phyloP scores from a whole-genome alignment of 2,113 vertebrate genomes.

The Lepisosteus oculatus region DNA sequence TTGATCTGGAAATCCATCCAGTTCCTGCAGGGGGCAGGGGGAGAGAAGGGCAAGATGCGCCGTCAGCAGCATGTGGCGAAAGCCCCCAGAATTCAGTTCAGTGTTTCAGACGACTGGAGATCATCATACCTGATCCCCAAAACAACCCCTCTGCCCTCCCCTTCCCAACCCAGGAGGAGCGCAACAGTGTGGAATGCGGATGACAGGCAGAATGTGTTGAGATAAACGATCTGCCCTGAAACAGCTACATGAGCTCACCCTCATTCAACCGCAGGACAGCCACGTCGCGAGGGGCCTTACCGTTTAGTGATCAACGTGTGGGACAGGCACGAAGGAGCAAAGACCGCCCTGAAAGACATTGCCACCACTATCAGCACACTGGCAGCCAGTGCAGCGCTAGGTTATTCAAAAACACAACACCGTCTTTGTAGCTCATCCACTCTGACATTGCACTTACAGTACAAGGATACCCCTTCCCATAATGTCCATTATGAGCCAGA shows the following conservation, averaged over 20 bases:
- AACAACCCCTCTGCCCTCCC: too few relatives aligned
- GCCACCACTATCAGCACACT: background rate
- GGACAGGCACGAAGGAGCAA: constrained; percentile 76
- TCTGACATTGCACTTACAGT: too few relatives aligned
- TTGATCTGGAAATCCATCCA: constrained; percentile 73
- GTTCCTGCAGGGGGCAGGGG: constrained; percentile 49
- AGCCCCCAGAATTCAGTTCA: too few relatives aligned
- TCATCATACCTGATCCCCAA: too few relatives aligned
- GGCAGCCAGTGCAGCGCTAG: too few relatives aligned
- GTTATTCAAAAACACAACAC: too few relatives aligned
- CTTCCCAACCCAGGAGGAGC: constrained; percentile 15
- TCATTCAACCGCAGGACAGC: constrained; percentile 12
- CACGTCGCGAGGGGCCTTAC: constrained; percentile 45
- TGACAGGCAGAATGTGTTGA: constrained; percentile 51
- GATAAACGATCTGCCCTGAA: constrained; percentile 47
- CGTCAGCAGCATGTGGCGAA: too few relatives aligned
- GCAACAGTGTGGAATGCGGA: constrained; percentile 48
- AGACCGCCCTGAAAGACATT: constrained; percentile 63
- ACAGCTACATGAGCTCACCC: constrained; percentile 48
- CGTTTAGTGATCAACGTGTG: constrained; percentile 74
- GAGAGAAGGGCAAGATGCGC: background rate
- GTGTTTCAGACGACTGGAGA: too few relatives aligned
- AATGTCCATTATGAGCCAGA: too few relatives aligned
- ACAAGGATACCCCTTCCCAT: too few relatives aligned
- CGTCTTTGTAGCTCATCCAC: too few relatives aligned